Percentiles rank a stretch among this genome's conserved stretches.
phyloP scores from a whole-genome alignment of 2,888 invertebrate species.

The Abrostola tripartita region DNA sequence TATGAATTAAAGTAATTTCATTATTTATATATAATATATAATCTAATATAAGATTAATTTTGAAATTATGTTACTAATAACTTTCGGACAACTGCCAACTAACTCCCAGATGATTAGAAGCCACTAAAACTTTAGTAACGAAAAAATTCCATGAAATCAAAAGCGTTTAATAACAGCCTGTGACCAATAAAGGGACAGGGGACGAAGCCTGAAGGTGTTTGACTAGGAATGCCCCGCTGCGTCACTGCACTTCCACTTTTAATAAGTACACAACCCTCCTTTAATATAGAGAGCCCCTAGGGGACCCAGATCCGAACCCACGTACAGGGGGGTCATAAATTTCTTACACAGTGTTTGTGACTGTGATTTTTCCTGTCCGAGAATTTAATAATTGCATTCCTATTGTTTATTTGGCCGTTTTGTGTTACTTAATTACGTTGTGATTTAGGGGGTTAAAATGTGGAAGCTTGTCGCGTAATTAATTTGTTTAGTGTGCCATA shows the following conservation, averaged over 20 bases:
- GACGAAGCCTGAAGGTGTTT: slow-evolving; percentile 76
- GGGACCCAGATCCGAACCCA: slow-evolving; percentile 70
- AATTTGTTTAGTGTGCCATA: slow-evolving; percentile 1
- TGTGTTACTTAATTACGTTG: slow-evolving; percentile 47
- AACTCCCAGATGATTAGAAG: not conserved
- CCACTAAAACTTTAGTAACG: slow-evolving; percentile 10
- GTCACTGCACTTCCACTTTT: slow-evolving; percentile 76
- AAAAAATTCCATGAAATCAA: slow-evolving; percentile 33
- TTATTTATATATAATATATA: too few species aligned
- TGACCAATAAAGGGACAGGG: slow-evolving; percentile 61
- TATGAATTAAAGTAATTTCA: too few species aligned
- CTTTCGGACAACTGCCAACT: not conserved
- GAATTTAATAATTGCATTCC: slow-evolving; percentile 77
- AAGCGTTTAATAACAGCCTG: slow-evolving; percentile 49
- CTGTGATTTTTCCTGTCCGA: slow-evolving; percentile 76
- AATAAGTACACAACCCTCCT: slow-evolving; percentile 81
- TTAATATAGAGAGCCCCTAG: slow-evolving; percentile 81
- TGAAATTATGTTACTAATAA: too few species aligned
- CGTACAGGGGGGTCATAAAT: slow-evolving; percentile 74
- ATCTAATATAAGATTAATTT: too few species aligned
- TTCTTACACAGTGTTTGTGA: slow-evolving; percentile 67
- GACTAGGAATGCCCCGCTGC: slow-evolving; percentile 61
- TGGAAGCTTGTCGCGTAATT: slow-evolving; percentile 14
- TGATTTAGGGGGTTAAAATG: slow-evolving; percentile 18
- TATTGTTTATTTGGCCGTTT: slow-evolving; percentile 60